A percentile compares a stretch with the other conserved stretches of the same genome.
These are phyloP conservation scores for Platysternon megacephalum DNA, from an alignment of 2,113 vertebrate species.

Conservation along the genomic window DNA sequence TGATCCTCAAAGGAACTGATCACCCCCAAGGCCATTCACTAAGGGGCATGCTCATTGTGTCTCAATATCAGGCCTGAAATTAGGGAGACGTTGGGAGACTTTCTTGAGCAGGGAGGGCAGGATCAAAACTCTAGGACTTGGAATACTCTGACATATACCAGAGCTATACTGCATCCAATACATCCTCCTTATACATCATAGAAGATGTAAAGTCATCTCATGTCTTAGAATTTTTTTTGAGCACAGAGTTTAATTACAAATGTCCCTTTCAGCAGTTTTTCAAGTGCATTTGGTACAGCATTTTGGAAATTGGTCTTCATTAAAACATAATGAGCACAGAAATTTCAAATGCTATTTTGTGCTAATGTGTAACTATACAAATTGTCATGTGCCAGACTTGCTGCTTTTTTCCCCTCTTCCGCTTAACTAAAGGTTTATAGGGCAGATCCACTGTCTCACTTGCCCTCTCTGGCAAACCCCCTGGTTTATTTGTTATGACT, in stretches of 20 bases:
- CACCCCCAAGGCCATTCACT: fast-evolving
- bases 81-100: neutral
- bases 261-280: too few relatives aligned
- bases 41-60: neutral
- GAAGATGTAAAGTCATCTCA: neutral
- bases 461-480: neutral
- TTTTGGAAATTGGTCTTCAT: slow-evolving; percentile 61
- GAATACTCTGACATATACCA: neutral
- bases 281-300: slow-evolving; percentile 55
- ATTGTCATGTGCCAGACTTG: slow-evolving; percentile 20
- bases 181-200: slow-evolving; percentile 6
- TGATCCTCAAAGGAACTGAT: neutral
- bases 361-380: slow-evolving; percentile 52
- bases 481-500: neutral
- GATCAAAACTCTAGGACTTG: neutral
- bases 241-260: neutral
- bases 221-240: neutral
- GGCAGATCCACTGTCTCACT: neutral
- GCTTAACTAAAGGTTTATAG: neutral
- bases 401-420: neutral
- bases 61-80: fast-evolving
- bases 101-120: neutral
- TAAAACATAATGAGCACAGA: slow-evolving; percentile 62
- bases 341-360: slow-evolving; percentile 43
- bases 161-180: neutral